phyloP scores from a whole-genome alignment of 2,888 invertebrate species.

The Chaetoderma sp. region DNA sequence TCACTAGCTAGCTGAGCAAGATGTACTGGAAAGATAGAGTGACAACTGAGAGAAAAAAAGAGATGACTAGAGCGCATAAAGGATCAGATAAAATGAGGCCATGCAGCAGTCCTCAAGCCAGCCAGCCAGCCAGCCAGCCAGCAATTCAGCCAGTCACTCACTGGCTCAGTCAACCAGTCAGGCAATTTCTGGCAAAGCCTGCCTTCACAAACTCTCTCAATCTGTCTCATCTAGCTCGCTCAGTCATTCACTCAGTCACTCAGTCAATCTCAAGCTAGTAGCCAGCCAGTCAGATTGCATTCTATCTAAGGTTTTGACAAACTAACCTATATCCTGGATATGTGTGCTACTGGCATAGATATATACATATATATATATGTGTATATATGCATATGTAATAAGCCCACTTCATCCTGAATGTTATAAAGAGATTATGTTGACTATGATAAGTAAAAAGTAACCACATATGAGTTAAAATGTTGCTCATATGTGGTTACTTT shows the following conservation, averaged over 20 bases:
- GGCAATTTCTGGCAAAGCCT: background rate
- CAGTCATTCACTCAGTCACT: background rate
- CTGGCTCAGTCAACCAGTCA: background rate
- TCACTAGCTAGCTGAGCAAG: no score
- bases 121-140: no score
- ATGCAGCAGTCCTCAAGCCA: background rate
- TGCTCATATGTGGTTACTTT: no score
- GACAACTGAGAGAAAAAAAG: background rate
- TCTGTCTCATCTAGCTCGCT: no score
- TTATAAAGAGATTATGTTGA: no score
- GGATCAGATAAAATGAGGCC: background rate
- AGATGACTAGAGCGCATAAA: background rate
- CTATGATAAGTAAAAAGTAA: no score
- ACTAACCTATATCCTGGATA: background rate
- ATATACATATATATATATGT: slow-evolving; percentile 7
- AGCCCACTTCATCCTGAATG: no score
- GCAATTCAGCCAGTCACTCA: no score
- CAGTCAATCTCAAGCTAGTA: background rate
- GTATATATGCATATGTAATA: background rate
- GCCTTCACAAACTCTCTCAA: no score
- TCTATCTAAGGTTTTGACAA: background rate
- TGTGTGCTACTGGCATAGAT: background rate
- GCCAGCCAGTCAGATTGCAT: background rate
- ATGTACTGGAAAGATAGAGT: no score
- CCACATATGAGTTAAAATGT: no score